Evolutionary conservation across 1,140 invertebrate genomes (phyloP).

Genomic region (Drosophila persimilis): DNA sequence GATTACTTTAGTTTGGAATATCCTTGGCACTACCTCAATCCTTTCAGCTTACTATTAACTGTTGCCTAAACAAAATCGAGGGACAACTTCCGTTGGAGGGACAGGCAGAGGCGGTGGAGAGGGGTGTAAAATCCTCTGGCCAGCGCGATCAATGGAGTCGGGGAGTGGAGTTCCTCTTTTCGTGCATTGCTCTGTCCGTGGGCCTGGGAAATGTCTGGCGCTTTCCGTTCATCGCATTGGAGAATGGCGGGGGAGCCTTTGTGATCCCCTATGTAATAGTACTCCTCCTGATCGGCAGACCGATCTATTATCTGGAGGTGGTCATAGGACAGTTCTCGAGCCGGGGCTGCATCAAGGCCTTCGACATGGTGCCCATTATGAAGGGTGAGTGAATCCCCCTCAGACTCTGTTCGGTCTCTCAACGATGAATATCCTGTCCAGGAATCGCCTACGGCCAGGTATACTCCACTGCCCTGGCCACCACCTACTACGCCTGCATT

Average conservation of each 20-base stretch:
- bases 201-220: constrained; percentile 93
- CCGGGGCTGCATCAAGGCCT: constrained; percentile 86
- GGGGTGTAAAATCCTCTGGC: neutral
- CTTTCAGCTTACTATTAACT: constrained; percentile 24
- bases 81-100: constrained; percentile 5
- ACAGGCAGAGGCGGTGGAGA: no score
- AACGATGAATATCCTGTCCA: neutral
- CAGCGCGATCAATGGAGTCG: constrained; percentile 86
- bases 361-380: constrained; percentile 84
- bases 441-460: constrained; percentile 90
- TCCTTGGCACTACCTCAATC: neutral
- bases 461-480: constrained; percentile 88
- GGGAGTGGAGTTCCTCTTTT: constrained; percentile 91
- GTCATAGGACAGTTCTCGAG: constrained; percentile 89
- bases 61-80: no score
- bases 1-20: no score
- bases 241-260: constrained; percentile 91
- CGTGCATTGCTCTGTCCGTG: constrained; percentile 92
- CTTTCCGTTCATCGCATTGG: constrained; percentile 91
- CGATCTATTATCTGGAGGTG: constrained; percentile 93
- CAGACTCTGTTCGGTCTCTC: no score
- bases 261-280: constrained; percentile 91
- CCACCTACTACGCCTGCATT: constrained; percentile 89
- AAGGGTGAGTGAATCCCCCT: constrained; percentile 82
- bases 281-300: constrained; percentile 90